Evolutionary conservation across 2,113 vertebrate species (phyloP).

Genomic region (Gadus macrocephalus): DNA sequence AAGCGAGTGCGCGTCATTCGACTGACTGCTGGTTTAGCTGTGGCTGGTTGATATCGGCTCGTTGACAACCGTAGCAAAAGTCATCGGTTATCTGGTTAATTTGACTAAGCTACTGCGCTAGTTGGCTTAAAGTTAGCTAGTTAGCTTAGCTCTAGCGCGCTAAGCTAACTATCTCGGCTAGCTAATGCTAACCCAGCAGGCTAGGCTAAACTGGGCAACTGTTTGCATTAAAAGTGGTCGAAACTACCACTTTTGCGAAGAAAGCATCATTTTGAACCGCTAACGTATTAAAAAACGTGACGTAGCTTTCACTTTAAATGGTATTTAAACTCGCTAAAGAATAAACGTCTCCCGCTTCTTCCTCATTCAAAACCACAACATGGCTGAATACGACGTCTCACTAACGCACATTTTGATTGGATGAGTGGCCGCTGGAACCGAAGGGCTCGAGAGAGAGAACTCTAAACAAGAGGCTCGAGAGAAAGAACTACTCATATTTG

Average conservation of each 20-base stretch:
- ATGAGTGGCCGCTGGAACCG: neutral
- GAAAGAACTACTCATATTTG: conserved; percentile 18
- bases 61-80: conserved; percentile 22
- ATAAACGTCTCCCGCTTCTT: conserved; percentile 80
- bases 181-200: conserved; percentile 55
- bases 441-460: conserved; percentile 29
- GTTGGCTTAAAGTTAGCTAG: conserved; percentile 32
- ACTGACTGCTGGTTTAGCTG: conserved; percentile 16
- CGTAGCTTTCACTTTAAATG: conserved; percentile 39
- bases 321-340: conserved; percentile 63
- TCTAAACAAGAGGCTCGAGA: conserved; percentile 1
- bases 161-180: conserved; percentile 49
- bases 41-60: conserved; percentile 18
- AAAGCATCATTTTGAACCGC: conserved; percentile 35
- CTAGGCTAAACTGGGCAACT: conserved; percentile 42
- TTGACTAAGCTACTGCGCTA: conserved; percentile 29
- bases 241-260: conserved; percentile 34
- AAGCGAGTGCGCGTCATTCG: conserved; percentile 46
- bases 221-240: conserved; percentile 50
- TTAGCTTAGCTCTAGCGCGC: conserved; percentile 41
- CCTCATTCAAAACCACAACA: conserved; percentile 84
- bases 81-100: conserved; percentile 31
- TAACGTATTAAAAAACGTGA: conserved; percentile 16
- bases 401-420: conserved; percentile 62
- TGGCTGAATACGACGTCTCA: conserved; percentile 62